Conservation (phyloP, 1,140 invertebrate genomes). For the Oreohelix idahoensis region DNA sequence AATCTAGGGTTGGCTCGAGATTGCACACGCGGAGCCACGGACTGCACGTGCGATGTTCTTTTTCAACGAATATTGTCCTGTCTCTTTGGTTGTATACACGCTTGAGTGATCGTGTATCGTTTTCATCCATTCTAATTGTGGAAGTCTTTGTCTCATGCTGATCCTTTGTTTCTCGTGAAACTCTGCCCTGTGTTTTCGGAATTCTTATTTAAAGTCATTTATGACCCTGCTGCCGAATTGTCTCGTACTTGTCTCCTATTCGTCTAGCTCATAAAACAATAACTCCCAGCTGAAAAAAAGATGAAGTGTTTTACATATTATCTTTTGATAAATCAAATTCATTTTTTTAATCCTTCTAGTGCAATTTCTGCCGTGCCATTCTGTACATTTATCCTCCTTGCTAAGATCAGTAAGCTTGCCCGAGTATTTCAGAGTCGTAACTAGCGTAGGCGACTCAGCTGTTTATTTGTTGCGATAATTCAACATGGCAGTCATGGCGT, state of each 20-base stretch:
- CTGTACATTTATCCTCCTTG: no score
- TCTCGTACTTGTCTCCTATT: not conserved
- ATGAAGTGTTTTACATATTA: no score
- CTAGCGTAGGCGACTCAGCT: no score
- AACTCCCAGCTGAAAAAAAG: no score
- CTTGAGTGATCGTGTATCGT: not conserved
- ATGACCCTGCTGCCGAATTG: not conserved
- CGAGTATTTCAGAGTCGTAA: no score
- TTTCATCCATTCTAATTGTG: not conserved
- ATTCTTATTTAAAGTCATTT: not conserved
- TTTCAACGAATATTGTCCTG: not conserved
- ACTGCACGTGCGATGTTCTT: not conserved
- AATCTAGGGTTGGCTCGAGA: not conserved
- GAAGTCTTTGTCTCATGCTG: not conserved
- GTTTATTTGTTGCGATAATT: no score
- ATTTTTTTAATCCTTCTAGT: no score
- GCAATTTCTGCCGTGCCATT: no score
- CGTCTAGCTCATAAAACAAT: not conserved
- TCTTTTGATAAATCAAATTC: no score
- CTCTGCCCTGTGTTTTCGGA: not conserved
- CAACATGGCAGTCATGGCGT: no score
- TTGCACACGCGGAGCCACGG: conserved; percentile 3
- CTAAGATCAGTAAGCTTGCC: no score
- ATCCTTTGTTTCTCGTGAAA: conserved; percentile 3
- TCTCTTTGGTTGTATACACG: conserved; percentile 1